Percentiles rank a stretch among this genome's conserved stretches.
Evolutionary conservation across 2,113 vertebrate genomes (phyloP).

Genomic region (Gymnobelideus leadbeateri): DNA sequence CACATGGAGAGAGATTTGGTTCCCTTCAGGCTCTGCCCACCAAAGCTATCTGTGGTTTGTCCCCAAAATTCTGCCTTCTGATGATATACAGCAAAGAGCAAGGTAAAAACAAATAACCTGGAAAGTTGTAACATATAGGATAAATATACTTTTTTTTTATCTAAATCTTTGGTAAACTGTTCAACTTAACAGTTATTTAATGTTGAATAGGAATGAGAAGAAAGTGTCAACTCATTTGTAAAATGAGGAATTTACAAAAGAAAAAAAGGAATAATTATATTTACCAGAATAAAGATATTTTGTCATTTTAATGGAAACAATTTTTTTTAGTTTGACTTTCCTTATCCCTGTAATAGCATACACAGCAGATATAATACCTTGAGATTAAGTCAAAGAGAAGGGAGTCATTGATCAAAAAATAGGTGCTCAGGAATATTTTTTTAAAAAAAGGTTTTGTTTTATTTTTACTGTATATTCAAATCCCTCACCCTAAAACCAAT

Average conservation of each 20-base stretch:
- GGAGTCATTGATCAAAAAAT: not conserved
- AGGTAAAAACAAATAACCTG: slow-evolving; percentile 84
- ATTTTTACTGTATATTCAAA: not conserved
- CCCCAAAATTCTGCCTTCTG: slow-evolving; percentile 97
- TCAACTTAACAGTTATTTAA: slow-evolving; percentile 38
- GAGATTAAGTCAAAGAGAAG: not conserved
- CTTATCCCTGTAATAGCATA: not conserved
- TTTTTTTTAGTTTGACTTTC: not conserved
- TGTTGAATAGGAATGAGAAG: slow-evolving; percentile 34
- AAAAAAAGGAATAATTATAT: slow-evolving; percentile 24
- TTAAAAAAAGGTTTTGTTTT: not conserved
- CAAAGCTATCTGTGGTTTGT: slow-evolving; percentile 95
- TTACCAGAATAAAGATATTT: not conserved
- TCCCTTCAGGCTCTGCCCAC: slow-evolving; percentile 96
- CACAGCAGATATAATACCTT: not conserved
- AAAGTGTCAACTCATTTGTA: slow-evolving; percentile 13
- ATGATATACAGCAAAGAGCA: slow-evolving; percentile 99
- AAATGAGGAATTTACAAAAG: slow-evolving; percentile 4
- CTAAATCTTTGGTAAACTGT: slow-evolving; percentile 5
- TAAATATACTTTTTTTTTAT: not conserved
- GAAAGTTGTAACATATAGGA: not conserved
- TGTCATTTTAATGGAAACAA: not conserved
- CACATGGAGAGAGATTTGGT: slow-evolving; percentile 95
- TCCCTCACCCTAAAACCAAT: not conserved
- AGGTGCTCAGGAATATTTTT: not conserved